Base-by-base conservation (phyloP, 2,888 invertebrate genomes). In the Kryphioiulus occultus region DNA sequence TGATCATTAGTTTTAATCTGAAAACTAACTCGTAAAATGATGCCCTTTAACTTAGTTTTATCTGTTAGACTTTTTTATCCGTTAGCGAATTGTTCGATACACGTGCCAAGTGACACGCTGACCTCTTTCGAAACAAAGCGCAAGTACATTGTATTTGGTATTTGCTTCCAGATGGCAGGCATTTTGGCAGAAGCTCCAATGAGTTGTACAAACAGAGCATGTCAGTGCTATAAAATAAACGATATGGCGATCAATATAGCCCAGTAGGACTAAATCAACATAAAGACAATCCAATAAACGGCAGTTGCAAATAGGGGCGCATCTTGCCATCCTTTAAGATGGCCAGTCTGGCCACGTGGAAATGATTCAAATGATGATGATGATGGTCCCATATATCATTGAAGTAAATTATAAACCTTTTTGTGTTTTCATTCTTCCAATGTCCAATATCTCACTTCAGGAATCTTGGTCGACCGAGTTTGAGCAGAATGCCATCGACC, bases 221-320 rank as follows among this genome's bases (percentile, higher is more conserved):
- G 78, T 30, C 78, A 78, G 78, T 30, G 26, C 78, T 78, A 78
- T 78, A 78, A 78, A 78, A 78, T 78, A 78, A 78, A 78, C 78
- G 78, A 78, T n/a, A n/a, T 26, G 12, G 30, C 78, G 78, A 78
- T 78, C 78, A 78, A 78, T 78, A 78, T 30, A 30, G 78, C 78
- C 78, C 78, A 7, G 78, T 78, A 78, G 78, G 78, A 22, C 78
- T 78, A 30, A 0, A 78, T 78, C 12, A 78, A 78, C 26, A 78
- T 30, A 78, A 59, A 78, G 78, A 78, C 22, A 78, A 78, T 78
- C 78, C 78, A 78, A 78, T 78, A 78, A 78, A 78, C 22, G 5
- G 12, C 78, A 3, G 10, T 15, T 30, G 78, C 22, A 78, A 78
- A 78, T 78, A 78, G 30, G 7, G 78, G 30, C 12, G 1, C 22